Conservation (phyloP, 1,140 invertebrate genomes). For the Tigriopus japonicus region DNA sequence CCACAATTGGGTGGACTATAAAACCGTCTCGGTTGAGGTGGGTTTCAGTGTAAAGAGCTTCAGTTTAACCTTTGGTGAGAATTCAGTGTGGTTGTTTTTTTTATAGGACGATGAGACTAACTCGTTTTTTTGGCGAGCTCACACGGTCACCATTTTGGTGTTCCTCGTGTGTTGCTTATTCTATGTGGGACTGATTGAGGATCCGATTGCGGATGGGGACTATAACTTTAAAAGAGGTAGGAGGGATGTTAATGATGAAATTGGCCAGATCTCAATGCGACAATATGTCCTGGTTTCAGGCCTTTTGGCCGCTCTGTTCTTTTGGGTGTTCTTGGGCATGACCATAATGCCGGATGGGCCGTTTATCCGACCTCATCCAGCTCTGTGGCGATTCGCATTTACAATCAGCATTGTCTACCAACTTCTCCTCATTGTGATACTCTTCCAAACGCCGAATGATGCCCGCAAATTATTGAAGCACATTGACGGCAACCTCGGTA, state of each 20-base stretch:
- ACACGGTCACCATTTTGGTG: constrained; percentile 8
- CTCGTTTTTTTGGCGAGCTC: constrained; percentile 4
- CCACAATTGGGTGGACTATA: constrained; percentile 8
- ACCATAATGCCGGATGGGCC: constrained; percentile 39
- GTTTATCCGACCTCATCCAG: constrained; percentile 39
- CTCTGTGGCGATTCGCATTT: constrained; percentile 37
- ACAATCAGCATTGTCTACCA: constrained; percentile 37
- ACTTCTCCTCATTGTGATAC: constrained; percentile 33
- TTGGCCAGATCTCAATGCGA: no score
- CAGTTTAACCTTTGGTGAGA: no score
- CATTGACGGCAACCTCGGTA: constrained; percentile 2
- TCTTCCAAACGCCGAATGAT: constrained; percentile 29
- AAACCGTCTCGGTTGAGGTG: neutral
- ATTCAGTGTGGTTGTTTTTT: no score
- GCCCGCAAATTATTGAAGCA: neutral
- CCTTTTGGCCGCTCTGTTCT: constrained; percentile 31
- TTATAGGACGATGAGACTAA: neutral
- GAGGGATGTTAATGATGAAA: no score
- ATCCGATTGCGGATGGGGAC: neutral
- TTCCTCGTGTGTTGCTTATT: neutral
- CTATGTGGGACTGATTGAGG: constrained; percentile 3
- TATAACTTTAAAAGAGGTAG: neutral
- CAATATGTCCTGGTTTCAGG: no score
- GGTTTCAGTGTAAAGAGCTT: no score
- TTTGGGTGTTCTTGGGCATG: constrained; percentile 36